These are phyloP conservation scores for Metridium senile DNA, from an alignment of 92 coral and sea anemone species.

Conservation along the genomic window DNA sequence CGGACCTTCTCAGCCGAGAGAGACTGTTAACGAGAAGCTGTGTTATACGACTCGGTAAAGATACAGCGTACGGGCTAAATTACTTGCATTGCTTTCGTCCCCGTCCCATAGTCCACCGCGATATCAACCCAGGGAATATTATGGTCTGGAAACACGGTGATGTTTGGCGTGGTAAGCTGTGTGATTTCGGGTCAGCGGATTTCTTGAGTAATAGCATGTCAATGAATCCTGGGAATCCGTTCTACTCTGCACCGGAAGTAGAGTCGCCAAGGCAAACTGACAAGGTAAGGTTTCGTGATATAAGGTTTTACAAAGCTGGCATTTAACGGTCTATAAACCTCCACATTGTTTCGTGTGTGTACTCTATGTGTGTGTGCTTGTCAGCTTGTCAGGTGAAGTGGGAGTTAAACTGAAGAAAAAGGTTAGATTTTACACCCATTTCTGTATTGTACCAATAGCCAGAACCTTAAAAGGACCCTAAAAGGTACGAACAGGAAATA, in stretches of 20 bases:
- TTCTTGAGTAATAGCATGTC: conserved; percentile 77
- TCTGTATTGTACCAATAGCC: no score
- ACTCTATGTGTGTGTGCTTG: no score
- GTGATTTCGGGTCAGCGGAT: conserved; percentile 95
- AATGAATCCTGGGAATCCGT: conserved; percentile 82
- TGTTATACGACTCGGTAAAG: conserved; percentile 69
- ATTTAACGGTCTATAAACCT: no score
- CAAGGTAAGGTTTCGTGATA: conserved; percentile 67
- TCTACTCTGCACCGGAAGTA: conserved; percentile 93
- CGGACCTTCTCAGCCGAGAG: conserved; percentile 58
- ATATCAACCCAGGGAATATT: conserved; percentile 79
- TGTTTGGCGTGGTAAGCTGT: conserved; percentile 86
- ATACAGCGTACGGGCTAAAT: conserved; percentile 76
- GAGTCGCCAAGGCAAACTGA: conserved; percentile 59
- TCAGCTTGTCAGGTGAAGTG: no score
- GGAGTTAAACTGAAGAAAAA: no score
- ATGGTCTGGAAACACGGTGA: conserved; percentile 93
- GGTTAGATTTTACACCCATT: no score
- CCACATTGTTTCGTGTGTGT: no score
- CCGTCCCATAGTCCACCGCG: conserved; percentile 86
- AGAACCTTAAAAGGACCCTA: no score
- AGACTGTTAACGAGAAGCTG: conserved; percentile 52
- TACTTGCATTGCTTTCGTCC: conserved; percentile 85
- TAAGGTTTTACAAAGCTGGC: neutral
- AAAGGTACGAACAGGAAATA: no score